phyloP scores from a whole-genome alignment of 2,113 vertebrate genomes.

The Sphyrna mokarran region DNA sequence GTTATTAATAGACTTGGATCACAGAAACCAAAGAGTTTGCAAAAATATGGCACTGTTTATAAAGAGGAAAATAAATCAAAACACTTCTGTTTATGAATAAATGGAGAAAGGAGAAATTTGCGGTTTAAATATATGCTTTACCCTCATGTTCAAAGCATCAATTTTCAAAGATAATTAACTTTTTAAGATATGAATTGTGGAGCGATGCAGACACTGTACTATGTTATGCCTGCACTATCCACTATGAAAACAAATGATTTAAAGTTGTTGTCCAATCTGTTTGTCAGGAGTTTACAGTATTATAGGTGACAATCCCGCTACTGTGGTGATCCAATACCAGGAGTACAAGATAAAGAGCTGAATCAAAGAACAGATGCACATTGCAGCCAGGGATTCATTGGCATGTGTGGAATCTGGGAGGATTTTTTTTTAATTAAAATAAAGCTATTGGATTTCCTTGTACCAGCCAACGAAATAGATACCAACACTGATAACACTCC shows the following conservation, averaged over 20 bases:
- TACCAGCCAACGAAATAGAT: background rate
- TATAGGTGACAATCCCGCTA: background rate
- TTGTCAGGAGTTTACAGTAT: background rate
- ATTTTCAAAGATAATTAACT: background rate
- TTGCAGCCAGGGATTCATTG: background rate
- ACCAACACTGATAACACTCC: background rate
- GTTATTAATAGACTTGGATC: too few species aligned
- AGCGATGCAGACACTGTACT: background rate
- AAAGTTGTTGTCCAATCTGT: background rate
- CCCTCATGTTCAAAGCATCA: too few species aligned
- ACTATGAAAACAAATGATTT: background rate
- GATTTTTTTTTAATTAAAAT: background rate
- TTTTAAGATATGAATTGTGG: background rate
- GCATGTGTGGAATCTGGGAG: background rate
- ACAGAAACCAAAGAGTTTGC: too few species aligned
- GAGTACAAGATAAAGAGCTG: background rate
- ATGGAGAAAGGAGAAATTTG: too few species aligned
- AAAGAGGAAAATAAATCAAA: too few species aligned
- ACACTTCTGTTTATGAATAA: too few species aligned
- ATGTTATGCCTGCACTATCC: background rate
- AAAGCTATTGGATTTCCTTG: background rate
- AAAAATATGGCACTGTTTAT: too few species aligned
- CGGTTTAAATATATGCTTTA: too few species aligned
- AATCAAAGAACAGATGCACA: background rate
- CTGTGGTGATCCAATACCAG: background rate